These are phyloP conservation scores for Dicranocentrus wangi DNA, from an alignment of 2,888 invertebrate genomes.

Conservation along the genomic window DNA sequence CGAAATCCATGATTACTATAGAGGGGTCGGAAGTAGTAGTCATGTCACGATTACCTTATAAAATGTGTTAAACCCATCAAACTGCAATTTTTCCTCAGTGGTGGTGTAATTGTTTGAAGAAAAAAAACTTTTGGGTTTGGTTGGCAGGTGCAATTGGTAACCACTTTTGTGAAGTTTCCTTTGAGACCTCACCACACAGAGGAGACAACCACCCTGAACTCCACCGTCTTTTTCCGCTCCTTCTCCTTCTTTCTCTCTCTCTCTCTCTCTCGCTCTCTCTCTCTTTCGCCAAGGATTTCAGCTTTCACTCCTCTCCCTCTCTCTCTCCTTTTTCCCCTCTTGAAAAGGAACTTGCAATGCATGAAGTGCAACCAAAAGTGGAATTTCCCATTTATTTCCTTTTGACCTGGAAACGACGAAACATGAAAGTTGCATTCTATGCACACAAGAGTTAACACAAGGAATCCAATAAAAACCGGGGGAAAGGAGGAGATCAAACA, in stretches of 20 bases:
- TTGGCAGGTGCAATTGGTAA: constrained; percentile 21
- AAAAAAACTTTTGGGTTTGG: not conserved
- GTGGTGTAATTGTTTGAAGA: not conserved
- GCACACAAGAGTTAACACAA: constrained; percentile 15
- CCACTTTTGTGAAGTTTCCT: not conserved
- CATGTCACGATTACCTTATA: constrained; percentile 51
- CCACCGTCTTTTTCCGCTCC: not conserved
- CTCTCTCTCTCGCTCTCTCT: not conserved
- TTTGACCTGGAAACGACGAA: constrained; percentile 4
- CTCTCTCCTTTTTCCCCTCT: not conserved
- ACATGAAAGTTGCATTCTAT: constrained; percentile 15
- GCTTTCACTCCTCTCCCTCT: not conserved
- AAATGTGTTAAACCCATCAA: constrained; percentile 52
- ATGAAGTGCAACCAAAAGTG: constrained; percentile 27
- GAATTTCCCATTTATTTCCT: constrained; percentile 20
- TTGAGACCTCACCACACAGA: not conserved
- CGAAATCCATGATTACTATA: too few relatives aligned
- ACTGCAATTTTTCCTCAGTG: constrained; percentile 35
- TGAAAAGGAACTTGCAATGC: constrained; percentile 17
- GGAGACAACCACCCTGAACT: too few relatives aligned
- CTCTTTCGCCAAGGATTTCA: not conserved
- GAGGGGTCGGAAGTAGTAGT: too few relatives aligned
- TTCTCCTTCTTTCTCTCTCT: not conserved
- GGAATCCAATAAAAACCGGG: constrained; percentile 16
- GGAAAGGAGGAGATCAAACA: constrained; percentile 10